Conservation (phyloP, 2,797 vertebrate genomes). For the Dryobates pubescens region DNA sequence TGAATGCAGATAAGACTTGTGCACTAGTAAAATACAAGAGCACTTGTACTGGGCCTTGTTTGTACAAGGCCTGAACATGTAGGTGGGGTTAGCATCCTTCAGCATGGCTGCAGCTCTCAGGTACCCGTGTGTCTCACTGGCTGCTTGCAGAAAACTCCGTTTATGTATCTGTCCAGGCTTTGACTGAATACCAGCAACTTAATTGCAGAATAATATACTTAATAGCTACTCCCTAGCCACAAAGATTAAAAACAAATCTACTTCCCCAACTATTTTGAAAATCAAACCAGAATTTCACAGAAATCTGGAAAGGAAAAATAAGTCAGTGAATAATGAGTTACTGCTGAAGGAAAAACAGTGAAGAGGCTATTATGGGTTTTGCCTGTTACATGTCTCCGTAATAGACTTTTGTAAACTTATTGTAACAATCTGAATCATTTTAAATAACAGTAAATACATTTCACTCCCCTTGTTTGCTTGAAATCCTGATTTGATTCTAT, state of each 20-base stretch:
- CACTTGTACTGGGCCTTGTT: not conserved
- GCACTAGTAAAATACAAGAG: not conserved
- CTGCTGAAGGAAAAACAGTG: constrained; percentile 23
- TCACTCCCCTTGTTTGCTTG: constrained; percentile 31
- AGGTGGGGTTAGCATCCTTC: not conserved
- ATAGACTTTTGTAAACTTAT: constrained; percentile 42
- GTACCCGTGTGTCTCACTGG: not conserved
- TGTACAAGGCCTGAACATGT: not conserved
- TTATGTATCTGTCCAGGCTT: not conserved
- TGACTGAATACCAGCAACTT: not conserved
- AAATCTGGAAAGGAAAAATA: not conserved
- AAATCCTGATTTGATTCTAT: constrained; percentile 42
- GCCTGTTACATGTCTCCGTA: constrained; percentile 2
- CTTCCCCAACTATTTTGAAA: not conserved
- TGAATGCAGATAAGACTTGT: not conserved
- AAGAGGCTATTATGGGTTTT: not conserved
- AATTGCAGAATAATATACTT: not conserved
- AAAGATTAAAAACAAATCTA: not conserved
- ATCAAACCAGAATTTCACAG: not conserved
- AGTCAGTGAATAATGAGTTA: not conserved
- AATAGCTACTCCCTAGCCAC: not conserved
- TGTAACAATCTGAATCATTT: constrained; percentile 28
- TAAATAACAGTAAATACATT: constrained; percentile 33
- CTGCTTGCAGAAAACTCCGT: not conserved
- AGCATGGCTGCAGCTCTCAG: not conserved